These are phyloP conservation scores for Steatocranus sp. DNA, from an alignment of 2,797 vertebrate species.

Conservation along the genomic window DNA sequence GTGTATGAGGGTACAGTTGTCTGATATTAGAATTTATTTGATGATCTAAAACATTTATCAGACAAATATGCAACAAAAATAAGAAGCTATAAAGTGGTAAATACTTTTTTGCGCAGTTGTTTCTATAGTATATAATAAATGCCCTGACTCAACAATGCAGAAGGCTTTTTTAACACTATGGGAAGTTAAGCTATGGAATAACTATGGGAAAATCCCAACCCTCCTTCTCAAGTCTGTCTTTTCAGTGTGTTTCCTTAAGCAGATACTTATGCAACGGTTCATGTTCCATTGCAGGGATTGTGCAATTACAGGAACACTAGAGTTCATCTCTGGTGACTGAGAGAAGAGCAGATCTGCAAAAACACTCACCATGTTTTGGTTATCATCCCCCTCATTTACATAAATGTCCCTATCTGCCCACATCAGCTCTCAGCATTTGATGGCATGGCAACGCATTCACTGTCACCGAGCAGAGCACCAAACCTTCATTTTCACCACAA, in stretches of 20 bases:
- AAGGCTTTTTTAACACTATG: not conserved
- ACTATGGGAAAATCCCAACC: not conserved
- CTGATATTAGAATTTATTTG: not conserved
- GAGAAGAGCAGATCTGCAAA: not conserved
- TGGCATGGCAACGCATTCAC: not conserved
- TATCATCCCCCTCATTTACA: not conserved
- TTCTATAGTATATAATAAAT: not conserved
- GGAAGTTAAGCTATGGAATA: not conserved
- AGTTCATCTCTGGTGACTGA: not conserved
- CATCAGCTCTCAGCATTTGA: not conserved
- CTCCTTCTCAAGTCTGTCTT: not conserved
- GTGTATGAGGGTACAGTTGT: not conserved
- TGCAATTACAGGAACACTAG: not conserved
- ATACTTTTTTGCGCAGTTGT: not conserved
- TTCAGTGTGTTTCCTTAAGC: not conserved
- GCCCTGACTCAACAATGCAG: not conserved
- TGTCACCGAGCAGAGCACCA: not conserved
- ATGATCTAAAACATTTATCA: not conserved
- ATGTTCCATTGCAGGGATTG: not conserved
- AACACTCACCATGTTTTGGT: not conserved
- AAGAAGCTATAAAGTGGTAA: not conserved
- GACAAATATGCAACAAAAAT: not conserved
- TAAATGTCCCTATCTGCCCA: not conserved
- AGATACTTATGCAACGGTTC: not conserved
- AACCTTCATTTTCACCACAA: not conserved